These are phyloP conservation scores for Melieria crassipennis DNA, from an alignment of 2,888 invertebrate species.

Conservation along the genomic window DNA sequence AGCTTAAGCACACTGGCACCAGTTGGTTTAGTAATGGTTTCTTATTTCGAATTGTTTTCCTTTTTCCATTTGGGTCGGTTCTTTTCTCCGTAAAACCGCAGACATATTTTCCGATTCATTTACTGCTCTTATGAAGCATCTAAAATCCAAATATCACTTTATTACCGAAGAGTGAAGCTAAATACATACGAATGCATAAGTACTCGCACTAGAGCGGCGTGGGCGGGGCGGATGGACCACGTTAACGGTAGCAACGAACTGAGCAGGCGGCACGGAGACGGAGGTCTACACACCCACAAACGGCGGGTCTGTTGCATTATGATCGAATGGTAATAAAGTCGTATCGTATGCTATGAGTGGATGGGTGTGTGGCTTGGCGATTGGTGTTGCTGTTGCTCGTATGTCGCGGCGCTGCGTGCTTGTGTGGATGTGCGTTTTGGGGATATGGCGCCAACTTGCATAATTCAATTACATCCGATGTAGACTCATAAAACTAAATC, in stretches of 20 bases:
- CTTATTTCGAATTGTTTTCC: too few species aligned
- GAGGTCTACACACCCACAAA: not conserved
- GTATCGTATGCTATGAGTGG: constrained; percentile 40
- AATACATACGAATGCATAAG: not conserved
- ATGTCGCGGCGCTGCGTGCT: constrained; percentile 3
- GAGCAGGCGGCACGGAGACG: constrained; percentile 2
- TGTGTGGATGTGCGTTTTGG: constrained; percentile 14
- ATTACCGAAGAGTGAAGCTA: constrained; percentile 50
- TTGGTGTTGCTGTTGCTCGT: constrained; percentile 10
- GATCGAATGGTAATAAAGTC: constrained; percentile 64
- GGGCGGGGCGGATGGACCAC: constrained; percentile 5
- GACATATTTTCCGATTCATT: constrained; percentile 63
- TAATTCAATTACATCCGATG: constrained; percentile 65
- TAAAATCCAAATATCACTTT: constrained; percentile 51
- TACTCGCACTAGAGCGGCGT: constrained; percentile 10
- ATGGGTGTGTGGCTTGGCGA: not conserved
- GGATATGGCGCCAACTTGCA: constrained; percentile 59
- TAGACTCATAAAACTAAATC: constrained; percentile 64
- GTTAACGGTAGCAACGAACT: constrained; percentile 2
- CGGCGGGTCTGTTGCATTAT: constrained; percentile 42
- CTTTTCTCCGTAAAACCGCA: not conserved
- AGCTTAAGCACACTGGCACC: too few species aligned
- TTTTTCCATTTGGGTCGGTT: too few species aligned
- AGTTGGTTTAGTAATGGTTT: too few species aligned
- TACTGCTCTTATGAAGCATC: constrained; percentile 47